Evolutionary conservation across 2,797 vertebrate species (phyloP).

Genomic region (Acanthornis magna): DNA sequence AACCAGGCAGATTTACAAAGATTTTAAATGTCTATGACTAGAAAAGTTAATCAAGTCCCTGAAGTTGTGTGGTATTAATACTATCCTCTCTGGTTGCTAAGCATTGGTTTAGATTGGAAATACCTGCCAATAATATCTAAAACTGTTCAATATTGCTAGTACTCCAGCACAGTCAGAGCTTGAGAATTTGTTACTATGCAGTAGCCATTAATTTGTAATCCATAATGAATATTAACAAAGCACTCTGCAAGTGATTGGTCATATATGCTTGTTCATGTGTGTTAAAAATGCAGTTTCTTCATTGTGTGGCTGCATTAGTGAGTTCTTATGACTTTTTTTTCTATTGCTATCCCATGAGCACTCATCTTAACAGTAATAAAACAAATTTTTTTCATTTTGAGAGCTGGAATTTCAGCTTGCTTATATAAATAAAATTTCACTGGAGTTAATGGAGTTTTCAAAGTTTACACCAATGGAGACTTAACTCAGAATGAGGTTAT

Average conservation of each 20-base stretch:
- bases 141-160: not conserved
- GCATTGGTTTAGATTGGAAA: not conserved
- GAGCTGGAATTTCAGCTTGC: not conserved
- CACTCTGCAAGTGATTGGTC: not conserved
- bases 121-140: not conserved
- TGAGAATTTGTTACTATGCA: not conserved
- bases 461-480: not conserved
- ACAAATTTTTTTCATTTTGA: conserved; percentile 15
- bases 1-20: not conserved
- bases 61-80: not conserved
- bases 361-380: not conserved
- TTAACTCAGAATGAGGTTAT: conserved; percentile 14
- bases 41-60: not conserved
- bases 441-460: not conserved
- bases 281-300: not conserved
- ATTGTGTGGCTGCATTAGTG: not conserved
- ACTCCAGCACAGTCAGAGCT: not conserved
- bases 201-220: not conserved
- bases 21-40: not conserved
- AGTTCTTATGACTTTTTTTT: not conserved
- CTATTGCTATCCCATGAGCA: not conserved
- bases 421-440: not conserved
- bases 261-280: not conserved
- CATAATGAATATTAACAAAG: not conserved
- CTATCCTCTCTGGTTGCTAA: not conserved